These are phyloP conservation scores for Geococcyx californianus DNA, from an alignment of 2,113 vertebrate species.

Conservation along the genomic window DNA sequence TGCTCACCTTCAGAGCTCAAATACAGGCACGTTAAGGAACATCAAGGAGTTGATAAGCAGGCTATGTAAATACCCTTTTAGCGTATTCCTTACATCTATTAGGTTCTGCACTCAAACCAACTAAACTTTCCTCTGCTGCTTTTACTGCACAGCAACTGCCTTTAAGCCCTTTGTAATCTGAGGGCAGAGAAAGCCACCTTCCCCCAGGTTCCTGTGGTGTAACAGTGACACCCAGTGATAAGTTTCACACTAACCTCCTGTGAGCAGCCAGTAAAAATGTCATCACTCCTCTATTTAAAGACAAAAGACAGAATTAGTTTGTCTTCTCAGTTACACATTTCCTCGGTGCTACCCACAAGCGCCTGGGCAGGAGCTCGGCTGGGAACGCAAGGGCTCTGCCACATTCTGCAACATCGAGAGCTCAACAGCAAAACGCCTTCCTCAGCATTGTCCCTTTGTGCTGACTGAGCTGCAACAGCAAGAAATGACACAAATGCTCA, in stretches of 20 bases:
- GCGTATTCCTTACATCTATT: fast-evolving
- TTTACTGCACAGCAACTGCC: neutral
- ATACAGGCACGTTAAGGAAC: neutral
- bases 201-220: neutral
- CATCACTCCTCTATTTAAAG: neutral
- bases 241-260: neutral
- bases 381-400: neutral
- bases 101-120: neutral
- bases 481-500: neutral
- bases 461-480: neutral
- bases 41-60: neutral
- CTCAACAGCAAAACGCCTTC: neutral
- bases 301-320: neutral
- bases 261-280: neutral
- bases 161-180: neutral
- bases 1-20: neutral
- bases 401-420: neutral
- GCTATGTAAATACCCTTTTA: fast-evolving
- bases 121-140: fast-evolving
- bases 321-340: too few species aligned
- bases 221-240: slow-evolving; percentile 62
- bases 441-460: neutral
- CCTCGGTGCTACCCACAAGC: neutral
- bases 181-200: neutral
- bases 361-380: too few species aligned